Base-by-base conservation (phyloP, 2,797 vertebrate genomes). In the Falco peregrinus region DNA sequence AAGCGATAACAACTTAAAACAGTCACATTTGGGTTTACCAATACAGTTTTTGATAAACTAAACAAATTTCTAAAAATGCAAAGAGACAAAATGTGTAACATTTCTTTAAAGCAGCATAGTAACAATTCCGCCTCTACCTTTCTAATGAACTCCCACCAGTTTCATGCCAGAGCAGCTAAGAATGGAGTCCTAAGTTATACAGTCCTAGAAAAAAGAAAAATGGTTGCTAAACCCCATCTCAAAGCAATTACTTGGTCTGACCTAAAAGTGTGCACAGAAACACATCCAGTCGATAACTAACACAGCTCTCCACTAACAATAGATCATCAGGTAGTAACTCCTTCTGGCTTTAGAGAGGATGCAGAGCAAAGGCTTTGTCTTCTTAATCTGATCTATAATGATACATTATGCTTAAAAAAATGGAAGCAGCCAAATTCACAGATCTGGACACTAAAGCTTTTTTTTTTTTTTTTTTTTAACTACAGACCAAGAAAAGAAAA, bases 381-480 rank as follows among this genome's bases (percentile, higher is more conserved):
- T 89, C 76, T 65, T 65, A 78, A 76, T 64, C 35, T 22, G 47
- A 84, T 43, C 20, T 56, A 18, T 10, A 85, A 78, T 25, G 14
- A 14, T 12, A 79, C 48, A 53, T 53, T 84, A 65, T n/a, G 16
- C 45, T 80, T 88, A 37, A 69, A 91, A 91, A 59, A 73, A 26
- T 63, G 61, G 87, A 89, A 83, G 51, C 41, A 71, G 76, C 39
- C 51, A 63, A 78, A 88, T 60, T 81, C 64, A 89, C 8, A 71
- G 67, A 71, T 54, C 33, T 65, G 41, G 61, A 80, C 14, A 61
- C 21, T 48, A 60, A 77, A 60, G 80, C 50, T 89, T 96, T 87
- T 65, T 48, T 80, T 89, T 85, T 96, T 96, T 87, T 65, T 89
- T 96, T 87, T 65, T 48, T 80, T 89, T 85, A 88, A 89, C 67